Evolutionary conservation across 2,797 vertebrate species (phyloP).

Genomic region (Phaenicophaeus curvirostris): DNA sequence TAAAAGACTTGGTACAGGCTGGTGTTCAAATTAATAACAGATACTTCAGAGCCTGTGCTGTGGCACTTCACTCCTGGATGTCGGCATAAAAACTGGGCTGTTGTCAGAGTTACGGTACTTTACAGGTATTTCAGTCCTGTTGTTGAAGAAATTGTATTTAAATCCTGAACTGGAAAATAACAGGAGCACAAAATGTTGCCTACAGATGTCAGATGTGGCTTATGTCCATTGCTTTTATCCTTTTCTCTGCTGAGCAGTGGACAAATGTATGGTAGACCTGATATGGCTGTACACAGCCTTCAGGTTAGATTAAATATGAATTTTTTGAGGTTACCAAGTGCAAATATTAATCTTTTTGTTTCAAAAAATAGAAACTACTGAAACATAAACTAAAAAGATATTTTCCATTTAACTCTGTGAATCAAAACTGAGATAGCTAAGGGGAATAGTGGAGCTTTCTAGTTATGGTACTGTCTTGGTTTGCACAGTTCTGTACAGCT

Average conservation of each 20-base stretch:
- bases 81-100: not conserved
- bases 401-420: not conserved
- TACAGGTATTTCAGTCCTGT: rapidly evolving
- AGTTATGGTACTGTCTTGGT: not conserved
- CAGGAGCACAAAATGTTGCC: too few relatives aligned
- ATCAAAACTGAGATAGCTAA: not conserved
- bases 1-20: not conserved
- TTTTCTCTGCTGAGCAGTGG: not conserved
- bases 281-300: rapidly evolving
- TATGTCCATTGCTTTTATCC: not conserved
- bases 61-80: not conserved
- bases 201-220: not conserved
- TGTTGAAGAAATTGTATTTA: not conserved
- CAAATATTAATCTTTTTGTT: not conserved
- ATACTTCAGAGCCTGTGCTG: not conserved
- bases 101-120: not conserved
- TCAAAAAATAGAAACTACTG: not conserved
- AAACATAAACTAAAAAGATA: rapidly evolving
- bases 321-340: not conserved
- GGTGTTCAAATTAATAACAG: not conserved
- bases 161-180: not conserved
- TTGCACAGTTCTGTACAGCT: not conserved
- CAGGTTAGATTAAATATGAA: not conserved
- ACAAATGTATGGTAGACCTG: rapidly evolving
- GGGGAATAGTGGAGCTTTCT: not conserved